Base-by-base conservation (phyloP, 2,888 invertebrate genomes). In the Carpatolechia fugitivella region DNA sequence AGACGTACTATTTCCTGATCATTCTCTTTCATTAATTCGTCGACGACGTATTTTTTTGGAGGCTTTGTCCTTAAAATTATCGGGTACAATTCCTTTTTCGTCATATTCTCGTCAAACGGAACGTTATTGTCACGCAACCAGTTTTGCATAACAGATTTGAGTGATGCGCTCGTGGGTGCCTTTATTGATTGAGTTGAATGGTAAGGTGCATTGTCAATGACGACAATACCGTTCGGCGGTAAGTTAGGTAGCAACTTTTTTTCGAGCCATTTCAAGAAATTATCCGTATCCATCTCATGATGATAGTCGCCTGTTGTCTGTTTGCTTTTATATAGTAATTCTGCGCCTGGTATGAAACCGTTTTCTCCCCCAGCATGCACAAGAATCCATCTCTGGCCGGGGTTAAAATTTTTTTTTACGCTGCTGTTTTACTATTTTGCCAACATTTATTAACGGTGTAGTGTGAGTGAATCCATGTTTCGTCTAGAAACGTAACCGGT, bases 401-500 rank as follows among this genome's bases (percentile, higher is more conserved):
- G 59, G 31, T 36, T 51, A 18, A 46, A 33, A 54, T 56, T 51
- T 36, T 50, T 55, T 29, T 51, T 52, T n/a, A 56, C 47, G 33
- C 50, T 60, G 47, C 40, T 41, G 38, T 52, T 57, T 20, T 51
- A 52, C 30, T 46, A 11, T 56, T 57, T 56, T 57, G 56, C 56
- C 58, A 60, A 36, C 57, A 59, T 52, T 52, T 52, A 31, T 14
- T 11, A 5, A 52, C 52, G 13, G 52, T 52, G 29, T 52, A 52
- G 33, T 41, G 33, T 41, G 52, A 52, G 40, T 52, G 52, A n/a
- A 52, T 52, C 51, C 38, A 51, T 11, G 51, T 51, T 29, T 51
- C 51, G 33, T 57, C 58, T 8, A 64, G 5, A 52, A 59, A 65
- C 5, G 55, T 63, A 11, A 67, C 64, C 20, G 62, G 62, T 61